Conservation (phyloP, 1,140 invertebrate genomes). For the Acromyrmex charruanus region DNA sequence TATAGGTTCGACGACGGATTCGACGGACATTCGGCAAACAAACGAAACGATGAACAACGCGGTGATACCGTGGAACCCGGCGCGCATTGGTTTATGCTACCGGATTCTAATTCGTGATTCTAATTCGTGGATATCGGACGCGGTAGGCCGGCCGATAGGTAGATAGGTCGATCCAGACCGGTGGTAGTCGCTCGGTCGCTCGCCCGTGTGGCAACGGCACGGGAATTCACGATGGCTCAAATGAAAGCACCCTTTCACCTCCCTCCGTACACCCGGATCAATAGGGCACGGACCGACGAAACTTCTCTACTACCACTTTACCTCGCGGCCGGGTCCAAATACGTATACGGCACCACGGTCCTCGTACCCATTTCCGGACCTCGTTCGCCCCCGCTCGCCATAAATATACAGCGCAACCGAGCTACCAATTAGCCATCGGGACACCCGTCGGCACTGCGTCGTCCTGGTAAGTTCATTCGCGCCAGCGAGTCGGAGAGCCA, state of each 20-base stretch:
- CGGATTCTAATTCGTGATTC: slow-evolving; percentile 68
- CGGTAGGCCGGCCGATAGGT: not conserved
- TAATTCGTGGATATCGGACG: slow-evolving; percentile 62
- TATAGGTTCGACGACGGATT: not conserved
- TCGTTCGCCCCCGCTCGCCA: slow-evolving; percentile 70
- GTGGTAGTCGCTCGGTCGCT: not conserved
- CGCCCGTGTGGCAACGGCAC: slow-evolving; percentile 27
- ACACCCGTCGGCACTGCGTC: slow-evolving; percentile 67
- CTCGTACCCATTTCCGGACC: slow-evolving; percentile 70
- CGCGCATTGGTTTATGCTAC: slow-evolving; percentile 63
- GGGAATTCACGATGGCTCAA: slow-evolving; percentile 70
- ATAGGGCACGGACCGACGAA: slow-evolving; percentile 72
- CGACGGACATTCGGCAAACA: not conserved
- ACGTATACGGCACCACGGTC: slow-evolving; percentile 37
- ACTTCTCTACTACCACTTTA: slow-evolving; percentile 72
- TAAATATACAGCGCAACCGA: slow-evolving; percentile 75
- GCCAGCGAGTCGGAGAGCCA: slow-evolving; percentile 8
- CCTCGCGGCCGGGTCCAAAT: slow-evolving; percentile 47
- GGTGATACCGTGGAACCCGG: not conserved
- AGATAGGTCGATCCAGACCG: slow-evolving; percentile 17
- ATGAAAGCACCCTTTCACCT: slow-evolving; percentile 65
- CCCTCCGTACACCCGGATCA: slow-evolving; percentile 64
- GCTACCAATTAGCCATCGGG: slow-evolving; percentile 77
- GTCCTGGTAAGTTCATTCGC: slow-evolving; percentile 62
- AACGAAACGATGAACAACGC: not conserved